Conservation (phyloP, 2,113 vertebrate genomes). For the Aldabrachelys gigantea region DNA sequence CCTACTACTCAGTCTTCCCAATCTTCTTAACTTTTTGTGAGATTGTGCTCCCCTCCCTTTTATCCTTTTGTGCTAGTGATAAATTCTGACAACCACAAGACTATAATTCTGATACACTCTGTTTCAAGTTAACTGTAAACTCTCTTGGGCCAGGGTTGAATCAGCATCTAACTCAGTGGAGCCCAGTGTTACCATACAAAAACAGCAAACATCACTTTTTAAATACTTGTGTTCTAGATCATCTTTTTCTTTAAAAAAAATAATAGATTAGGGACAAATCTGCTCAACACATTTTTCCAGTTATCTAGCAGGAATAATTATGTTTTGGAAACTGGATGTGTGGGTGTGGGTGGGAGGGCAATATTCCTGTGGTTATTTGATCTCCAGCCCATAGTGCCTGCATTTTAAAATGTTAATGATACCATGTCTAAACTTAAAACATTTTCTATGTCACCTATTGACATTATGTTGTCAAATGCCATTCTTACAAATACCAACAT, state of each 20-base stretch:
- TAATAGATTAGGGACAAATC: background rate
- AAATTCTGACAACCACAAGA: conserved; percentile 18
- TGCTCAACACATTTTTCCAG: background rate
- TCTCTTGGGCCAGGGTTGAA: background rate
- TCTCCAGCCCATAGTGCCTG: background rate
- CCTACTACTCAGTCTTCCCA: conserved; percentile 18
- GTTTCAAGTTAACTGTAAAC: background rate
- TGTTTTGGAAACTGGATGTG: background rate
- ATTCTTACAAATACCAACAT: background rate
- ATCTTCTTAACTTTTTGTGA: background rate
- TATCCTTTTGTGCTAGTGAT: rapidly evolving
- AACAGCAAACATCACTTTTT: too few species aligned
- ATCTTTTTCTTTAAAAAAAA: background rate
- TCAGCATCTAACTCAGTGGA: background rate
- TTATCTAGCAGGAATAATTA: rapidly evolving
- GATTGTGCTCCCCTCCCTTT: background rate
- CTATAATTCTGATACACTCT: background rate
- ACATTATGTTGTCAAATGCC: background rate
- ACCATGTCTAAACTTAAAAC: background rate
- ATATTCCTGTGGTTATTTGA: background rate
- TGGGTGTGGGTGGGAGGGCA: background rate
- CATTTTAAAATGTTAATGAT: background rate
- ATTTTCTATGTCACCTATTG: background rate
- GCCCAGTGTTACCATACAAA: background rate
- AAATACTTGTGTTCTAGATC: too few species aligned